phyloP scores from a whole-genome alignment of 2,888 invertebrate genomes.

The Polydrusus cervinus region DNA sequence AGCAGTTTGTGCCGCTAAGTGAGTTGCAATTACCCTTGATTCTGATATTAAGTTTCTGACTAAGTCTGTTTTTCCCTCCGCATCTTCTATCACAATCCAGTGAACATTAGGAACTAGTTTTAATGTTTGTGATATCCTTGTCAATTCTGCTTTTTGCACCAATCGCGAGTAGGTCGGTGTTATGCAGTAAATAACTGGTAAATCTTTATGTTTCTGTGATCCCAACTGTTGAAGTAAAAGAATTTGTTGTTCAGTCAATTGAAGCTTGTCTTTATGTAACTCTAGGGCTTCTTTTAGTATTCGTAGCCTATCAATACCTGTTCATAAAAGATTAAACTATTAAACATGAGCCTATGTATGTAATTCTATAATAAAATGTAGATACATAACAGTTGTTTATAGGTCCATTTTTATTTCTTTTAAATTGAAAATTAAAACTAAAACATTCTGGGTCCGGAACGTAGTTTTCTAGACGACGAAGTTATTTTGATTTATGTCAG shows the following conservation, averaged over 20 bases:
- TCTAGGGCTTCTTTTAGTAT: constrained; percentile 63
- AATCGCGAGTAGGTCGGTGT: constrained; percentile 93
- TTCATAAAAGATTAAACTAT: constrained; percentile 30
- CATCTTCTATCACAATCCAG: constrained; percentile 96
- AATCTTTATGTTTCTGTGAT: constrained; percentile 53
- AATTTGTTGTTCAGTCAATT: constrained; percentile 66
- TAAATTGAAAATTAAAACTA: no score
- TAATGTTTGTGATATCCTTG: constrained; percentile 91
- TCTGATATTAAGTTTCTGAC: constrained; percentile 82
- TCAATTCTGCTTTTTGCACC: constrained; percentile 95
- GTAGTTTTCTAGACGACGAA: no score
- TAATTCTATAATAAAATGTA: no score
- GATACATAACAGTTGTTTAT: no score
- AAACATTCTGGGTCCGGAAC: no score
- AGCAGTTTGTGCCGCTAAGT: constrained; percentile 82
- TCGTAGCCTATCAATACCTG: constrained; percentile 65
- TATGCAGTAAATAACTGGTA: constrained; percentile 88
- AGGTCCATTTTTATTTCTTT: no score
- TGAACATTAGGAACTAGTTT: constrained; percentile 90
- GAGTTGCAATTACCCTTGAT: constrained; percentile 75
- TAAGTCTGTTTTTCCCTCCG: constrained; percentile 79
- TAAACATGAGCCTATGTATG: background rate
- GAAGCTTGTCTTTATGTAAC: constrained; percentile 66
- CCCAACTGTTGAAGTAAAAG: constrained; percentile 65
- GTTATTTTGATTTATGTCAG: no score